Conservation (phyloP, 2,888 invertebrate species). For the Suillia variegata region DNA sequence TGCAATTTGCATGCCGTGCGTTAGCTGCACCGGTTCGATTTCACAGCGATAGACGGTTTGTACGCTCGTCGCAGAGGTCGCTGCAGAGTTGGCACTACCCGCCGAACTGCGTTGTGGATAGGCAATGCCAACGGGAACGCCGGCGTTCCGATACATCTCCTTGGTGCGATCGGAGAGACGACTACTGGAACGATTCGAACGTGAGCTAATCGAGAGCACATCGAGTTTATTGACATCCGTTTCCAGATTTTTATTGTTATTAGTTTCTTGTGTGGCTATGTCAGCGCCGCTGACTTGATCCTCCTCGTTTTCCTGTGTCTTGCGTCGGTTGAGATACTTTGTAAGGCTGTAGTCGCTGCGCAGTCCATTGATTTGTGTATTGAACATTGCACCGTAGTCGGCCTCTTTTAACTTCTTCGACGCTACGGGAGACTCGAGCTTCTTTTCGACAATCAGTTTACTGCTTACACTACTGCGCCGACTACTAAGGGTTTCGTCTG, state of each 20-base stretch:
- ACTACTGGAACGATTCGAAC: conserved; percentile 57
- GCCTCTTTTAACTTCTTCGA: conserved; percentile 25
- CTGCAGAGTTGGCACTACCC: conserved; percentile 24
- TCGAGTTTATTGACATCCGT: conserved; percentile 55
- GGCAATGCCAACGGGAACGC: conserved; percentile 57
- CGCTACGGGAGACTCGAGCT: conserved; percentile 14
- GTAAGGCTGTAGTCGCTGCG: conserved; percentile 56
- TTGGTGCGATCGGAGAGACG: conserved; percentile 58
- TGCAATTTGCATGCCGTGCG: conserved; percentile 61
- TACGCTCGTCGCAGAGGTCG: conserved; percentile 45
- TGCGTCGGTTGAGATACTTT: conserved; percentile 56
- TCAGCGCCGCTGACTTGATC: conserved; percentile 19
- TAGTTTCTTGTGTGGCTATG: conserved; percentile 31
- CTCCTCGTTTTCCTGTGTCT: conserved; percentile 40
- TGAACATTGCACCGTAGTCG: conserved; percentile 50
- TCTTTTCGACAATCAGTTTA: conserved; percentile 17
- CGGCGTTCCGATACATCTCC: conserved; percentile 57
- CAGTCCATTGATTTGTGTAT: conserved; percentile 51
- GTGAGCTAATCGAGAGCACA: conserved; percentile 55
- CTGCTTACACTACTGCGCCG: neutral
- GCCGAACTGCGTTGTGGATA: conserved; percentile 53
- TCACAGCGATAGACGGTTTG: conserved; percentile 60
- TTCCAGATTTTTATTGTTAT: conserved; percentile 38
- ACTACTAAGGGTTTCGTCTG: conserved; percentile 3
- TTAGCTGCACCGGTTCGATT: conserved; percentile 55